Evolutionary conservation across 2,888 invertebrate species (phyloP).

Genomic region (Bhutanitis thaidina): DNA sequence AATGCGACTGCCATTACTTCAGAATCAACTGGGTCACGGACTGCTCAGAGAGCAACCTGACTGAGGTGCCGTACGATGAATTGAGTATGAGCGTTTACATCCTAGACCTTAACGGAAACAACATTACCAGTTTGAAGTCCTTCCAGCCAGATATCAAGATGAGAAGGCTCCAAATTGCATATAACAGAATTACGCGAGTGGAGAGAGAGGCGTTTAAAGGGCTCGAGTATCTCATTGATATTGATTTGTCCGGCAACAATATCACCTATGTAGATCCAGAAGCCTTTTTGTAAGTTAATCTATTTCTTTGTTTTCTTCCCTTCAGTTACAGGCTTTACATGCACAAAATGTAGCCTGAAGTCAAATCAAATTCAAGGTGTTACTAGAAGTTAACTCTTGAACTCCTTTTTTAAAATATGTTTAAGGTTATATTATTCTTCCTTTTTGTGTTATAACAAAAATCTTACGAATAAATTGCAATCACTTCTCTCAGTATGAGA

Average conservation of each 20-base stretch:
- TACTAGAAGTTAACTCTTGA: no score
- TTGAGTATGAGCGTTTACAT: slow-evolving; percentile 85
- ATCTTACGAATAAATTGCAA: no score
- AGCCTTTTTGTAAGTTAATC: slow-evolving; percentile 80
- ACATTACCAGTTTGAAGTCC: slow-evolving; percentile 77
- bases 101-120: slow-evolving; percentile 85
- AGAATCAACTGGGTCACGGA: slow-evolving; percentile 88
- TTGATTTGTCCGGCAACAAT: slow-evolving; percentile 84
- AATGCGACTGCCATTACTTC: slow-evolving; percentile 88
- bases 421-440: no score
- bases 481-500: no score
- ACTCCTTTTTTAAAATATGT: no score
- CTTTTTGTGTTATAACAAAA: no score
- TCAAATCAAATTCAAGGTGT: no score
- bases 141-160: slow-evolving; percentile 85
- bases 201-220: slow-evolving; percentile 82
- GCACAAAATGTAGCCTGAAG: no score
- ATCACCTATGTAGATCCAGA: slow-evolving; percentile 83
- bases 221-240: slow-evolving; percentile 83
- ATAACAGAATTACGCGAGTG: slow-evolving; percentile 81
- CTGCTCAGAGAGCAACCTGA: slow-evolving; percentile 86
- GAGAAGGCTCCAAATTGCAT: slow-evolving; percentile 84
- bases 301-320: slow-evolving; percentile 1
- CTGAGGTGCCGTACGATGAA: slow-evolving; percentile 83
- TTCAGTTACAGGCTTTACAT: no score